Percentiles rank a stretch among this genome's conserved stretches.
phyloP scores from a whole-genome alignment of 1,140 invertebrate species.

The Agraylea sexmaculata region DNA sequence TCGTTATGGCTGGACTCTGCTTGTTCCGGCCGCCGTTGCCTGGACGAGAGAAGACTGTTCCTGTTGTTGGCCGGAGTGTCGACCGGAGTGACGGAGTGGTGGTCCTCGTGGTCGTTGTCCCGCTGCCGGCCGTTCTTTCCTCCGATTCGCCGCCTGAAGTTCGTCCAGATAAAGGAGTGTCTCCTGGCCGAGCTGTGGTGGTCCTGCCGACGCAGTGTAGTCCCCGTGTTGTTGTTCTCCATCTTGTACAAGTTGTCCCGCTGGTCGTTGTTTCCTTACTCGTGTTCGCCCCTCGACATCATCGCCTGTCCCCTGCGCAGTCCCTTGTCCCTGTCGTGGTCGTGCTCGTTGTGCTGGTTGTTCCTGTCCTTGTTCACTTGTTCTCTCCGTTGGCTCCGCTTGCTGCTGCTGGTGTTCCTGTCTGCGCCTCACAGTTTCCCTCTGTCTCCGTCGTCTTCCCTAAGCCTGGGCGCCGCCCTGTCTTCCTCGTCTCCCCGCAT shows the following conservation, averaged over 20 bases:
- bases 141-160: slow-evolving; percentile 52
- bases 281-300: too few relatives aligned
- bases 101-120: too few relatives aligned
- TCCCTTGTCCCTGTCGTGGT: too few relatives aligned
- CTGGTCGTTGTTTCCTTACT: slow-evolving; percentile 19
- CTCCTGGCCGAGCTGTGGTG: too few relatives aligned
- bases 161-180: slow-evolving; percentile 50
- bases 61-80: slow-evolving; percentile 53
- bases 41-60: slow-evolving; percentile 39
- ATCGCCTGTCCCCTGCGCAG: too few relatives aligned
- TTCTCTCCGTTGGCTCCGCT: slow-evolving; percentile 19
- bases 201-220: slow-evolving; percentile 43
- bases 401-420: slow-evolving; percentile 11
- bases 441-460: too few relatives aligned
- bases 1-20: background rate
- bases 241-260: slow-evolving; percentile 44
- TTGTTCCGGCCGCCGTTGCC: slow-evolving; percentile 27
- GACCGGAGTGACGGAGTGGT: slow-evolving; percentile 47
- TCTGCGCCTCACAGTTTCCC: slow-evolving; percentile 25
- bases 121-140: slow-evolving; percentile 48
- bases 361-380: too few relatives aligned
- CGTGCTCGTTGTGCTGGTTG: too few relatives aligned
- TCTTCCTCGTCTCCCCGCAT: slow-evolving; percentile 47
- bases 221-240: slow-evolving; percentile 48
- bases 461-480: slow-evolving; percentile 47